Evolutionary conservation across 2,888 invertebrate species (phyloP), one percentile per base, ranked within the genome.

Genomic region (Priocnemis perturbator): DNA sequence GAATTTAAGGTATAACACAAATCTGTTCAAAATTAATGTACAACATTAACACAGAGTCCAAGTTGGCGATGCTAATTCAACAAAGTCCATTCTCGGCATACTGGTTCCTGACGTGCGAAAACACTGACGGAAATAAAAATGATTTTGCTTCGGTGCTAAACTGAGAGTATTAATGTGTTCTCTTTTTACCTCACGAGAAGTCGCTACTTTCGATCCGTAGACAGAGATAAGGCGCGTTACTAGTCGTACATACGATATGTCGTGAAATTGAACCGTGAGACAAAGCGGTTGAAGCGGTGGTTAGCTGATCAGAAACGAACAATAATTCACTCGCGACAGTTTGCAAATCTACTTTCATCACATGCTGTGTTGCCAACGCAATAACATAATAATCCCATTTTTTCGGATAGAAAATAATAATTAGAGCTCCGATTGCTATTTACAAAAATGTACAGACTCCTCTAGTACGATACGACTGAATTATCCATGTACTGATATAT

Each of bases 371-470:
- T 81, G 4, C 7, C 76, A 79, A 81, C 75, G 75, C 73, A 77
- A 62, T 74, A 61, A 70, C 60, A 69, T 62, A 69, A 73, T 37
- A 37, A 37, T 37, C 37, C 37, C 37, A 37, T 37, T 67, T 68
- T 37, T 67, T 65, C 14, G n/a, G 19, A 60, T 69, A 66, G 71
- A 58, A 65, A 70, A 59, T 59, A 20, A 59, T 47, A 20, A 44
- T 59, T 15, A 75, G 66, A 77, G 60, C 71, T 78, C 63, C 67
- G 62, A 69, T 72, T 48, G 20, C 37, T 83, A 82, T 82, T 73
- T 79, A 81, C 79, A 82, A 50, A 77, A 82, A 83, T 81, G 55
- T 82, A 84, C 82, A 81, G 44, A 21, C 66, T 67, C 52, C 30
- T 37, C 37, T 62, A 58, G 56, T 57, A 67, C 17, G 64, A 23